A percentile compares a stretch with the other conserved stretches of the same genome.
These are phyloP conservation scores for Habrosyne pyritoides DNA, from an alignment of 2,888 invertebrate genomes.

Conservation along the genomic window DNA sequence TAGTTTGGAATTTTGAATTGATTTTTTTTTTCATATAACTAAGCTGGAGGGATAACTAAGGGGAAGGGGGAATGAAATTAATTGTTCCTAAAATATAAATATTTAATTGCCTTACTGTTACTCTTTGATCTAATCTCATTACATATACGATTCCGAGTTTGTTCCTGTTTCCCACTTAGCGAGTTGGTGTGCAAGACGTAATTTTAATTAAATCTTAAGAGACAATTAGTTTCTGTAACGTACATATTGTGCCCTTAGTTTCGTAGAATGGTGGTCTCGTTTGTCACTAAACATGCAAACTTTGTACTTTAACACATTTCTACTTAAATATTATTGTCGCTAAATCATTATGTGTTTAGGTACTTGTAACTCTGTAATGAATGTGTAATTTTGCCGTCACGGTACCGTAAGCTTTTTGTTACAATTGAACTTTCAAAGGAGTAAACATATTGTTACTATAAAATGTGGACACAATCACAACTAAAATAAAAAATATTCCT, in stretches of 20 bases:
- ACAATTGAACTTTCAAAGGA: too few species aligned
- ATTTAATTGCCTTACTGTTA: background rate
- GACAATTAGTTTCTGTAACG: conserved; percentile 17
- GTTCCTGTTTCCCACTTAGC: conserved; percentile 15
- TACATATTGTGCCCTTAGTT: conserved; percentile 4
- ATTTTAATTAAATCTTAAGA: conserved; percentile 38
- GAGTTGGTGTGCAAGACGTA: conserved; percentile 27
- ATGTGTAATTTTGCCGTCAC: too few species aligned
- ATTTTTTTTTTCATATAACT: too few species aligned
- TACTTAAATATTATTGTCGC: background rate
- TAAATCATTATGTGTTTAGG: too few species aligned
- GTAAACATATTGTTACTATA: too few species aligned
- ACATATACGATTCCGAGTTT: background rate
- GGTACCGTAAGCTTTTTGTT: too few species aligned
- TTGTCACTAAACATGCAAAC: conserved; percentile 5
- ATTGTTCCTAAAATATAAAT: background rate
- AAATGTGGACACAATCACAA: too few species aligned
- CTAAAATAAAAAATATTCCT: too few species aligned
- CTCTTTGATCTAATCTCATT: background rate
- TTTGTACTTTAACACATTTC: background rate
- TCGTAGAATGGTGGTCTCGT: background rate
- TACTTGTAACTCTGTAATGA: too few species aligned
- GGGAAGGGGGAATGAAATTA: too few species aligned
- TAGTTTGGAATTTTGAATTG: too few species aligned
- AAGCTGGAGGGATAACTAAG: too few species aligned